These are phyloP conservation scores for Dinoponera quadriceps DNA, from an alignment of 1,140 invertebrate genomes.

Conservation along the genomic window DNA sequence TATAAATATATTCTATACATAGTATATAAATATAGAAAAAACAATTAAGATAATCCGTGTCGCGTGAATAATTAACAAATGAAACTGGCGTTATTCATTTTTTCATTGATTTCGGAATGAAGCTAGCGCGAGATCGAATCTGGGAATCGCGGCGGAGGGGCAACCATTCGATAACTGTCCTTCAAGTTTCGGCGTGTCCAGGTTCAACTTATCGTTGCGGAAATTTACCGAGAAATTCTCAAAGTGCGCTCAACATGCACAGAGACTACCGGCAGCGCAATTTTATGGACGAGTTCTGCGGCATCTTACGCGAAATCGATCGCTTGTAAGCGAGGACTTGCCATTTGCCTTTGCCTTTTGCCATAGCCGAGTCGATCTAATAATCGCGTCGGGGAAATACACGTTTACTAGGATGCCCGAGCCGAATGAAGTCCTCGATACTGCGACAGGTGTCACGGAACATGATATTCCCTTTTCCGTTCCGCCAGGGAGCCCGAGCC, in stretches of 20 bases:
- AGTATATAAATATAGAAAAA: no score
- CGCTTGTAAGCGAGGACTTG: slow-evolving; percentile 64
- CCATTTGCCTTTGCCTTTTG: background rate
- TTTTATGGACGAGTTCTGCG: slow-evolving; percentile 73
- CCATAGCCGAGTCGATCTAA: background rate
- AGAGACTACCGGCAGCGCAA: slow-evolving; percentile 51
- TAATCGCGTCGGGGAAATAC: background rate
- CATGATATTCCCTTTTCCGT: background rate
- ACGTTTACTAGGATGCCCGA: background rate
- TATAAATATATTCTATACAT: background rate
- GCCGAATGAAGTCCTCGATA: background rate
- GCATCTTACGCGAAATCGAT: slow-evolving; percentile 70
- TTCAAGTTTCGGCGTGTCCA: background rate
- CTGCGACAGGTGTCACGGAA: background rate
- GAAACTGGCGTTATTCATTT: background rate
- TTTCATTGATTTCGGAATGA: slow-evolving; percentile 6
- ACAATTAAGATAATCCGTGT: no score
- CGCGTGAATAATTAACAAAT: no score
- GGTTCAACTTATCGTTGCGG: background rate
- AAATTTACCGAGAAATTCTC: slow-evolving; percentile 1
- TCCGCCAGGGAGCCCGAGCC: slow-evolving; percentile 76
- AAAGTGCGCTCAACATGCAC: slow-evolving; percentile 50
- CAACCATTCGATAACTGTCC: background rate
- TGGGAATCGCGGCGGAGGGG: background rate
- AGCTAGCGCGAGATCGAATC: slow-evolving; percentile 11